phyloP scores from a whole-genome alignment of 2,113 vertebrate species.

The Perca flavescens region DNA sequence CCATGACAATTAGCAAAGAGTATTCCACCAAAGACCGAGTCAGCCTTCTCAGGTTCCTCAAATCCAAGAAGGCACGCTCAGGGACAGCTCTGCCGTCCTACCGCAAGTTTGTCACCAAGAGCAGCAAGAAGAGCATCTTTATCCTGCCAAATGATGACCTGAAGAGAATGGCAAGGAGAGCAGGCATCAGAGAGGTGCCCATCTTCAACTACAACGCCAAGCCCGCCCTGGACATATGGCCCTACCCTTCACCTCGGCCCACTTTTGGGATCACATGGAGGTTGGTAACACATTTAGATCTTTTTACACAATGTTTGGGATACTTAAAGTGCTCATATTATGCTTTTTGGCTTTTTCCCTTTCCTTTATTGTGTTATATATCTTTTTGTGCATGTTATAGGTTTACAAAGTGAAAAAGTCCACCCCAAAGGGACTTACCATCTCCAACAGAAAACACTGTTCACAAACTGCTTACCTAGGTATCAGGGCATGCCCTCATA shows the following conservation, averaged over 20 bases:
- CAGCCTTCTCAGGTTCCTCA: conserved; percentile 93
- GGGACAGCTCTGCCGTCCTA: conserved; percentile 97
- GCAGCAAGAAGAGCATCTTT: conserved; percentile 99
- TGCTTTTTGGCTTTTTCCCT: no score
- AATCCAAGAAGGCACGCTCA: conserved; percentile 92
- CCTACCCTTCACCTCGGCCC: conserved; percentile 96
- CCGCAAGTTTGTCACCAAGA: conserved; percentile 97
- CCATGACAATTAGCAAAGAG: conserved; percentile 94
- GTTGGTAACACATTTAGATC: conserved; percentile 74
- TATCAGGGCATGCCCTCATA: no score
- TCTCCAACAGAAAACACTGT: no score
- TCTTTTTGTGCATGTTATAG: no score
- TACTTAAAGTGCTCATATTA: not conserved
- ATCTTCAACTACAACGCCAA: conserved; percentile 98
- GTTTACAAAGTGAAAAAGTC: no score
- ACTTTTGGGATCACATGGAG: conserved; percentile 99
- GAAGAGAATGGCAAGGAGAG: conserved; percentile 93
- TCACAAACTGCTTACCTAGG: no score
- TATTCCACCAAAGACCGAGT: conserved; percentile 93
- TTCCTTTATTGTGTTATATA: no score
- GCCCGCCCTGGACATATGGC: conserved; percentile 96
- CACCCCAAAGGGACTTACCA: no score
- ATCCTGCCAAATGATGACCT: conserved; percentile 97
- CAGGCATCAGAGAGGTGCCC: conserved; percentile 94
- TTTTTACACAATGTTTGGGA: not conserved